phyloP scores from a whole-genome alignment of 2,797 vertebrate genomes.

The Phrynocephalus vlangalii region DNA sequence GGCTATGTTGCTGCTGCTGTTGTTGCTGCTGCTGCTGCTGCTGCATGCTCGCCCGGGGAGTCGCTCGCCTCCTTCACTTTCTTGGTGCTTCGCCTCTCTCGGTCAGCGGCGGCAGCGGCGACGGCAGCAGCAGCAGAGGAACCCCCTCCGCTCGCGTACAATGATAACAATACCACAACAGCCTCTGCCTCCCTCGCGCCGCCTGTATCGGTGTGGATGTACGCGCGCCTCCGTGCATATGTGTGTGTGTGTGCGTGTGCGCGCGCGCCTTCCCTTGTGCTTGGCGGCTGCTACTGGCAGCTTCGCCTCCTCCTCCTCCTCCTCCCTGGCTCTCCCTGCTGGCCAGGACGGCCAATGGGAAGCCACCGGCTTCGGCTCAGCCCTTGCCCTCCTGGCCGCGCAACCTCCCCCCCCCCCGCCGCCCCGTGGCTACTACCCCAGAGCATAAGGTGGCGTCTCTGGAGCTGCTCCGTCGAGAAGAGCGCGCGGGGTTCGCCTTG shows the following conservation, averaged over 20 bases:
- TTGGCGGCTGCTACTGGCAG: slow-evolving; percentile 47
- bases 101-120: slow-evolving; percentile 23
- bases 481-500: slow-evolving; percentile 22
- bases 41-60: slow-evolving; percentile 47
- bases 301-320: slow-evolving; percentile 41
- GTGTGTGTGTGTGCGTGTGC: neutral
- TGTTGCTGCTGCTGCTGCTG: slow-evolving; percentile 52
- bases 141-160: slow-evolving; percentile 55
- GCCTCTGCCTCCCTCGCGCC: slow-evolving; percentile 38
- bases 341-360: slow-evolving; percentile 74
- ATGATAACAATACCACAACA: slow-evolving; percentile 63
- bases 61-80: slow-evolving; percentile 45
- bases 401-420: neutral
- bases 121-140: slow-evolving; percentile 19
- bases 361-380: slow-evolving; percentile 47
- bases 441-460: neutral
- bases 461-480: slow-evolving; percentile 22
- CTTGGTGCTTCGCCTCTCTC: slow-evolving; percentile 50
- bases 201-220: neutral
- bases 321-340: slow-evolving; percentile 59
- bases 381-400: slow-evolving; percentile 40
- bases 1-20: slow-evolving; percentile 32
- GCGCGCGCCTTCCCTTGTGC: slow-evolving; percentile 41
- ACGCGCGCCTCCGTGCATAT: slow-evolving; percentile 13
- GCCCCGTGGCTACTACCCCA: slow-evolving; percentile 47